Base-by-base conservation (phyloP, 2,113 vertebrate genomes). In the Pontoporia blainvillei region DNA sequence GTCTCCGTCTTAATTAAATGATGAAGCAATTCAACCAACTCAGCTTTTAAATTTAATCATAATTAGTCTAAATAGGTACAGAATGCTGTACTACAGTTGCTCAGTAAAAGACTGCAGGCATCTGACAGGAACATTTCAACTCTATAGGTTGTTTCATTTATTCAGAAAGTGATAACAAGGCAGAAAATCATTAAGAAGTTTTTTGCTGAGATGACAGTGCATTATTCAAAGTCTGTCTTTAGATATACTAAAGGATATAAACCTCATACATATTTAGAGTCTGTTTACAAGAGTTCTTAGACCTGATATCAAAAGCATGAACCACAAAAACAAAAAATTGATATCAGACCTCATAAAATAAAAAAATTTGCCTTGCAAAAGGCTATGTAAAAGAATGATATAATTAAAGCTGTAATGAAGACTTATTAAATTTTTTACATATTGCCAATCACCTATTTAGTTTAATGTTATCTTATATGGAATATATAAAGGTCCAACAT, bases 211-310 rank as follows among this genome's bases (percentile, higher is more conserved):
- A 90, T 98, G 96, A 93, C n/a, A 92, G 12, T 96, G 72, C n/a
- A 54, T 97, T 98, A 98, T 97, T 92, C 61, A 97, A 97, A 69
- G 49, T 86, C 92, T 96, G 11, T 96, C 90, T 94, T 49, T 88
- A 79, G 14, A 34, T 95, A 78, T 13, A 71, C 44, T 85, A 86
- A 96, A 67, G 11, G 29, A 62, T n/a, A 76, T 64, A 71, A 75
- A 71, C 21, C 2, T 95, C 41, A 25, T 23, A 69, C 31, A 88
- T 29, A 92, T 67, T 67, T 93, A 71, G 21, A 97, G 62, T 67
- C 8, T 88, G 82, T 61, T 86, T 79, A 79, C 13, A 57, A 85
- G 25, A 67, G 2, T 59, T 93, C 34, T 93, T 86, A 79, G 29
- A 27, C 5, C 6, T 91, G 1, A 46, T 31, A 88, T 72, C 34